Evolutionary conservation across 1,140 invertebrate species (phyloP).

Genomic region (Musca domestica): DNA sequence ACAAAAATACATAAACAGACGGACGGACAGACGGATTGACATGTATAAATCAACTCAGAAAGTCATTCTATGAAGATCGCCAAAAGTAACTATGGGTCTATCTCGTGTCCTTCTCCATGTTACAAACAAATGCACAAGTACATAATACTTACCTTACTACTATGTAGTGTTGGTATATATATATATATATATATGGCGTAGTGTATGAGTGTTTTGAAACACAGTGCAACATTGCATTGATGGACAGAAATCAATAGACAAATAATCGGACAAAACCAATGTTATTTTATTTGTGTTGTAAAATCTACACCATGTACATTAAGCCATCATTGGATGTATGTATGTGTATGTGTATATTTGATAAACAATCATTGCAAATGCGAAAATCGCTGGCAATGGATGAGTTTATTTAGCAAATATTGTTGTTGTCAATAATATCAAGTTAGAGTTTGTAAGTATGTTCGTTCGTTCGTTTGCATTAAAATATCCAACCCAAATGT

Average conservation of each 20-base stretch:
- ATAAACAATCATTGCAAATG: too few relatives aligned
- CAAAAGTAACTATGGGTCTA: too few relatives aligned
- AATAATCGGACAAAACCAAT: neutral
- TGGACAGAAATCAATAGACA: conserved; percentile 5
- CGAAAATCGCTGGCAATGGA: neutral
- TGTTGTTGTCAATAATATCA: conserved; percentile 10
- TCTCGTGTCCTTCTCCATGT: too few relatives aligned
- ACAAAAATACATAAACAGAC: neutral
- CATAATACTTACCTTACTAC: too few relatives aligned
- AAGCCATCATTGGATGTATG: neutral
- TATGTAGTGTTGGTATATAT: too few relatives aligned
- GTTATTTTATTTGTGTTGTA: conserved; percentile 12
- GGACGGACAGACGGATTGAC: too few relatives aligned
- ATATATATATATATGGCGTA: too few relatives aligned
- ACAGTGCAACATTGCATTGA: too few relatives aligned
- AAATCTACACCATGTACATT: neutral
- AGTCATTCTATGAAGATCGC: too few relatives aligned
- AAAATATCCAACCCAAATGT: neutral
- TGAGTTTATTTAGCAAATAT: conserved; percentile 17
- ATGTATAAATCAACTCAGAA: too few relatives aligned
- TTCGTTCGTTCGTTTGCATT: neutral
- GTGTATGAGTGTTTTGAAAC: too few relatives aligned
- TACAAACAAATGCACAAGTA: neutral
- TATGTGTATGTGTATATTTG: neutral
- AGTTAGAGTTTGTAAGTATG: conserved; percentile 6